These are phyloP conservation scores for Dasysyrphus albostriatus DNA, from an alignment of 2,888 invertebrate species.

Conservation along the genomic window DNA sequence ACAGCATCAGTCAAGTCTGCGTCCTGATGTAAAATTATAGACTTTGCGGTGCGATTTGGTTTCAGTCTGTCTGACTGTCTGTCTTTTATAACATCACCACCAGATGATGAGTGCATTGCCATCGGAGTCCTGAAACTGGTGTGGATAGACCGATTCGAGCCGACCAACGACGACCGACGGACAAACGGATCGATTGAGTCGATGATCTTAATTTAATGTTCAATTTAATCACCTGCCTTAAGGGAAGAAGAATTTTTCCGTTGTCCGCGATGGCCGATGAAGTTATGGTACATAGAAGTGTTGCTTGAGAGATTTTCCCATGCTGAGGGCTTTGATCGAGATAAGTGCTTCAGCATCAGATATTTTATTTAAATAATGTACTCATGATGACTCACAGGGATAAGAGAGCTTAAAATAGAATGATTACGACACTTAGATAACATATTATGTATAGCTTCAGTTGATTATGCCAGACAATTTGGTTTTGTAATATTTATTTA, in stretches of 20 bases:
- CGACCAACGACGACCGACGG: too few relatives aligned
- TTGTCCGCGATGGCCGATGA: slow-evolving; percentile 24
- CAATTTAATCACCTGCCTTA: slow-evolving; percentile 70
- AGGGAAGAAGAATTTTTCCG: slow-evolving; percentile 44
- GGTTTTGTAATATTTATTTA: not conserved
- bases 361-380: slow-evolving; percentile 45
- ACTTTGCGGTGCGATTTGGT: slow-evolving; percentile 70
- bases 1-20: slow-evolving; percentile 50
- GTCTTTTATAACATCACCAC: slow-evolving; percentile 58
- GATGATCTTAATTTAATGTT: slow-evolving; percentile 76
- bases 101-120: slow-evolving; percentile 72
- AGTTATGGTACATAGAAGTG: slow-evolving; percentile 29
- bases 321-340: slow-evolving; percentile 50
- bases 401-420: not conserved
- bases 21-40: slow-evolving; percentile 62
- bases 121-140: slow-evolving; percentile 27
- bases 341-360: slow-evolving; percentile 32
- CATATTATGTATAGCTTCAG: not conserved
- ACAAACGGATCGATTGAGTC: slow-evolving; percentile 57
- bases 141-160: slow-evolving; percentile 40
- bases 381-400: slow-evolving; percentile 34
- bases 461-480: not conserved
- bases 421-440: slow-evolving; percentile 17
- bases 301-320: slow-evolving; percentile 65
- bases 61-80: slow-evolving; percentile 61